phyloP scores from a whole-genome alignment of 2,888 invertebrate species.

The Caenorhabditis sinica region DNA sequence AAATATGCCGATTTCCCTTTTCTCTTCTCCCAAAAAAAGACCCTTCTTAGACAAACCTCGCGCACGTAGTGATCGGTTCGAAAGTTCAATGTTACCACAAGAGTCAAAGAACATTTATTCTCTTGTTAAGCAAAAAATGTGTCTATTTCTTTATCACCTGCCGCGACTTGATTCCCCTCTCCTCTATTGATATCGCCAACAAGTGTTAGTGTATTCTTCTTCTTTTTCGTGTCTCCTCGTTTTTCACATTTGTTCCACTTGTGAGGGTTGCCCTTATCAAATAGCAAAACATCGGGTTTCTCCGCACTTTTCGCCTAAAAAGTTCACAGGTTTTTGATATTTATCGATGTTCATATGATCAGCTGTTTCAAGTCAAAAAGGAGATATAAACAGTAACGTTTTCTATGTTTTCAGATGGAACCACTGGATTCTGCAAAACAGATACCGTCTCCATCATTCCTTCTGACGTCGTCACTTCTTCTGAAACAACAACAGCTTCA shows the following conservation, averaged over 20 bases:
- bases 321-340: conserved; percentile 34
- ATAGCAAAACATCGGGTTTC: conserved; percentile 28
- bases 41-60: conserved; percentile 11
- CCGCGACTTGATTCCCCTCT: conserved; percentile 22
- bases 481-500: conserved; percentile 35
- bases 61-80: conserved; percentile 40
- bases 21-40: conserved; percentile 21
- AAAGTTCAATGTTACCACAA: conserved; percentile 31
- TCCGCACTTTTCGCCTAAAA: conserved; percentile 32
- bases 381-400: background rate
- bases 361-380: background rate
- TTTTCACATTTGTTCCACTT: conserved; percentile 25
- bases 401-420: conserved; percentile 58
- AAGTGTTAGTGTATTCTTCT: conserved; percentile 39
- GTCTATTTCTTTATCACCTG: conserved; percentile 27
- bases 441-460: conserved; percentile 31
- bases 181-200: conserved; percentile 11
- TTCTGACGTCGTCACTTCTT: conserved; percentile 21
- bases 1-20: conserved; percentile 13
- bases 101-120: conserved; percentile 48
- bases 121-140: background rate
- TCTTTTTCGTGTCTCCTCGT: conserved; percentile 25
- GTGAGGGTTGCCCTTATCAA: conserved; percentile 20
- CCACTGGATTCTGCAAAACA: conserved; percentile 15
- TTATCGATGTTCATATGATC: conserved; percentile 1